Percentiles rank a stretch among this genome's conserved stretches.
These are phyloP conservation scores for Malthinus seriepunctatus DNA, from an alignment of 2,888 invertebrate genomes.

Conservation along the genomic window DNA sequence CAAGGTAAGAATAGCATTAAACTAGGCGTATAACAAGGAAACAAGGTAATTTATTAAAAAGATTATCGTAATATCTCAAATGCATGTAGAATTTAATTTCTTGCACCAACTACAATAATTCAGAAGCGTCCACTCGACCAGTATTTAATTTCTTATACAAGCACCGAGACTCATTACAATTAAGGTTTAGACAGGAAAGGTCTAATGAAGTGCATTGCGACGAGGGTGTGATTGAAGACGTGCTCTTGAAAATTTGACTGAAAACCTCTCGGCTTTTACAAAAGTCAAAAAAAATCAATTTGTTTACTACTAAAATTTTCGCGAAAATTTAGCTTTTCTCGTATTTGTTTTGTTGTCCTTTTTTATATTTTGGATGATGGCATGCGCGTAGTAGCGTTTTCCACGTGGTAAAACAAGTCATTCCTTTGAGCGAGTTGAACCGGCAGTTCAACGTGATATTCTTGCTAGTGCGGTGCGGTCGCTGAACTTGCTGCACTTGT, in stretches of 20 bases:
- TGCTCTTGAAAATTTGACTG: neutral
- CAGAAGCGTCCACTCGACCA: neutral
- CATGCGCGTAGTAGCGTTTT: slow-evolving; percentile 24
- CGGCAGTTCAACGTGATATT: slow-evolving; percentile 29
- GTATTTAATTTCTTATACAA: slow-evolving; percentile 13
- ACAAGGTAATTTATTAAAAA: slow-evolving; percentile 8
- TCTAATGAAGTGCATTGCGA: slow-evolving; percentile 11
- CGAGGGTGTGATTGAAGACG: slow-evolving; percentile 19
- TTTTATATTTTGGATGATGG: slow-evolving; percentile 3
- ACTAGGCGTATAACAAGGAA: slow-evolving; percentile 1
- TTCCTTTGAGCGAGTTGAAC: slow-evolving; percentile 27
- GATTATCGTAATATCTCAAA: slow-evolving; percentile 5
- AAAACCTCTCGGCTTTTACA: neutral
- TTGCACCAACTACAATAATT: slow-evolving; percentile 10
- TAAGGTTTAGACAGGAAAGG: slow-evolving; percentile 10
- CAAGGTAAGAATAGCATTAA: neutral
- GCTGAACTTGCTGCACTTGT: slow-evolving; percentile 22
- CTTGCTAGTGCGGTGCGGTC: slow-evolving; percentile 21
- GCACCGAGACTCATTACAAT: slow-evolving; percentile 14
- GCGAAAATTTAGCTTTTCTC: neutral
- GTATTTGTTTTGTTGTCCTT: neutral
- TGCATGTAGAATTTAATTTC: slow-evolving; percentile 6
- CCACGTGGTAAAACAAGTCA: slow-evolving; percentile 30
- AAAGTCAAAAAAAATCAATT: slow-evolving; percentile 5
- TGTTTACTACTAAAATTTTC: neutral